Base-by-base conservation (phyloP, 2,797 vertebrate genomes). In the Halcyon smyrnensis region DNA sequence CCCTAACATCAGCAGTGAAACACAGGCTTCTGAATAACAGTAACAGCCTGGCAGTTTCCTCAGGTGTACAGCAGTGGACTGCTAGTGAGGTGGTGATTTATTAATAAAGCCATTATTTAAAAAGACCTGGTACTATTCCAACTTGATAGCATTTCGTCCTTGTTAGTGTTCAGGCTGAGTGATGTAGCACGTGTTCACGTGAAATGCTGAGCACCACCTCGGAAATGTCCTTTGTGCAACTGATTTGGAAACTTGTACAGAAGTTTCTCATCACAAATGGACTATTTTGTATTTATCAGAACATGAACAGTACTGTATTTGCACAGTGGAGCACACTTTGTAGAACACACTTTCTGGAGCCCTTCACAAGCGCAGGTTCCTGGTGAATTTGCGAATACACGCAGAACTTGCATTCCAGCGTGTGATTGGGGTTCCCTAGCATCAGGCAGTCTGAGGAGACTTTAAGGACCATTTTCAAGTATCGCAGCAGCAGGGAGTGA, bases 121-220 rank as follows among this genome's bases (percentile, higher is more conserved):
- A n/a, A 84, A 78, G 12, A 54, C 23, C 53, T 41, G 12, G 1
- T 70, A 4, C 15, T 63, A 43, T 48, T 71, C 24, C 1, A 2
- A 37, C 19, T 75, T 63, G 32, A 13, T 60, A 39, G 8, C 63
- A 10, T 18, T 28, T 21, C 46, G 19, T 46, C 69, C 11, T 43
- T 43, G 48, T 50, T 28, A 25, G 43, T 34, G 2, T 37, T 73
- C 3, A 4, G 15, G 59, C 20, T 6, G 53, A 51, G 62, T n/a
- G 57, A 15, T 1, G 0, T 59, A 30, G n/a, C 34, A 15, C 0
- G 1, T 2, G 27, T 34, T 89, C 39, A 9, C 0, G 0, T 45
- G 34, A 45, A 25, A 62, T 62, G 37, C 68, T 57, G 27, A 43
- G 23, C 6, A 9, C 23, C 7, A 9, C 43, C 65, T 63, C 5